Evolutionary conservation across 2,888 invertebrate species (phyloP), one percentile per base, ranked within the genome.

Genomic region (Creontiades dilutus): DNA sequence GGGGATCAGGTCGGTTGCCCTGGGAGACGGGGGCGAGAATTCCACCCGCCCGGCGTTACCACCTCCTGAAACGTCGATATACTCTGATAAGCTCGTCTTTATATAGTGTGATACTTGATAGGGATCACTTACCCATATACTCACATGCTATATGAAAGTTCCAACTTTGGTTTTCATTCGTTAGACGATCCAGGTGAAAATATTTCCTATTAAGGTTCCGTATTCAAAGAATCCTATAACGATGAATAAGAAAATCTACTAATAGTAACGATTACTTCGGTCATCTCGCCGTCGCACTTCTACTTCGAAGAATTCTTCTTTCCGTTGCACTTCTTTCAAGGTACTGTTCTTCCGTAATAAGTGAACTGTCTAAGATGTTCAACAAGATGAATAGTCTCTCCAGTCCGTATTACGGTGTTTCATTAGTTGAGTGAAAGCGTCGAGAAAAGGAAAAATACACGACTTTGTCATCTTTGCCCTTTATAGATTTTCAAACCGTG

Each of bases 341-440:
- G 1, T n/a, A 7, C n/a, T 57, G 12, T 61, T 68, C 68, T 23
- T 68, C 23, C 68, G 9, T 19, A 19, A 68, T 68, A 82, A 82
- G 48, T 82, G 82, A 82, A 82, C 82, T 52, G 82, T 82, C 82
- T 27, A 52, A 52, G 82, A 27, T 48, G 82, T 82, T 82, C 47
- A 82, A 52, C 82, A 82, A 82, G 82, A 82, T 82, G 82, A 52
- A 82, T 52, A 19, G 52, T 27, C 82, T 55, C 4, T 19, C 37
- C 7, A 5, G 12, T 68, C 27, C 68, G 68, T 68, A 19, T 23
- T 52, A 14, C 13, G 16, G 16, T 52, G 52, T 14, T 52, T 12
- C 68, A 68, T 23, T 19, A 61, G 61, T 19, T 19, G 68, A 68
- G 68, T 68, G 0, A 23, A 2, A 57, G 16, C n/a, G 57, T 57